Percentiles rank a stretch among this genome's conserved stretches.
These are phyloP conservation scores for Chironomus tepperi DNA, from an alignment of 1,140 invertebrate species.

Conservation along the genomic window DNA sequence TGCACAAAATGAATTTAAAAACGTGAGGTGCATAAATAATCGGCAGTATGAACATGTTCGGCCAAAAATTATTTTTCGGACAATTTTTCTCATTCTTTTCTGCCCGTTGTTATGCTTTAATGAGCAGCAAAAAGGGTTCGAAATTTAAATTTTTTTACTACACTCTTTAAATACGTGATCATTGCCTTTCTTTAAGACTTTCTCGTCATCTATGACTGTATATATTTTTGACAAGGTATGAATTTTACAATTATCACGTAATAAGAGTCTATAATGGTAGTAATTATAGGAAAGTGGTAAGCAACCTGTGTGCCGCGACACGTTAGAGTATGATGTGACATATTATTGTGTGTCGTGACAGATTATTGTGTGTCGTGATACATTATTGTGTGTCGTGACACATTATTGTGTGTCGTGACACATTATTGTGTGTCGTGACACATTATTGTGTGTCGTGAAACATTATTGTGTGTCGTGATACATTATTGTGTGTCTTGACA, in stretches of 20 bases:
- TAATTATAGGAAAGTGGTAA: no score
- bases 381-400: no score
- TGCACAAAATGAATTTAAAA: background rate
- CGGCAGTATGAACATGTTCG: no score
- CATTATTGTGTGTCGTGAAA: no score
- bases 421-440: no score
- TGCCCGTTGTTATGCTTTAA: background rate
- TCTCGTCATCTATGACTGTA: background rate
- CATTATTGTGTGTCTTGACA: no score
- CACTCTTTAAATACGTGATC: background rate
- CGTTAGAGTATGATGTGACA: no score
- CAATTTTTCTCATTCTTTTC: background rate
- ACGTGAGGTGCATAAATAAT: constrained; percentile 1
- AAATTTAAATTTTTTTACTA: background rate
- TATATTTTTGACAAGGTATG: background rate
- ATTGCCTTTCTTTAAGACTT: background rate
- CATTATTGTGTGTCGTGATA: no score
- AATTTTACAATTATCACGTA: background rate
- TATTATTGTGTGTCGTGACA: no score
- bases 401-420: no score
- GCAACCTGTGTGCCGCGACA: no score
- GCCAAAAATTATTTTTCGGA: background rate
- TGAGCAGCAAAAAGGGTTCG: constrained; percentile 5
- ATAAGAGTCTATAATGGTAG: background rate
- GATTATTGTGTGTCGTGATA: no score